Conservation (phyloP, 2,113 vertebrate species). For the Centropristis striata region DNA sequence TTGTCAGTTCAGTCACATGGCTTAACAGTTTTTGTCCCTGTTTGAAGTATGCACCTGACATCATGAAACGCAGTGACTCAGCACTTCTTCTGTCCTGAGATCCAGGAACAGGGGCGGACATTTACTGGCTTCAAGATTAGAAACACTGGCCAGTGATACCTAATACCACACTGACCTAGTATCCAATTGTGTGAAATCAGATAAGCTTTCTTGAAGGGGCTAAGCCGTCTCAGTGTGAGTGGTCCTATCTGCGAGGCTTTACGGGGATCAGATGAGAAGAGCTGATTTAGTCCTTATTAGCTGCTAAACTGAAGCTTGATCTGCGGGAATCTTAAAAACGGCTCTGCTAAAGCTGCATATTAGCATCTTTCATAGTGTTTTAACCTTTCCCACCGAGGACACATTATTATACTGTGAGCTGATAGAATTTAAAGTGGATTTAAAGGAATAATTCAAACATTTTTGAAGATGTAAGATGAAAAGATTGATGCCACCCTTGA, state of each 20-base stretch:
- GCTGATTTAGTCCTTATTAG: constrained; percentile 71
- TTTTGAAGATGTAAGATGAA: neutral
- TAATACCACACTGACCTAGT: constrained; percentile 72
- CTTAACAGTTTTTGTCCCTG: constrained; percentile 14
- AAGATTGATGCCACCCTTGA: neutral
- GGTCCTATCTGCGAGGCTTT: constrained; percentile 66
- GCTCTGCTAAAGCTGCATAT: constrained; percentile 33
- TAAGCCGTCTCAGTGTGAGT: constrained; percentile 69
- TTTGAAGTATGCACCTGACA: constrained; percentile 45
- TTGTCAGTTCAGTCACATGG: constrained; percentile 33
- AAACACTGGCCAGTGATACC: constrained; percentile 63
- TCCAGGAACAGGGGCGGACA: constrained; percentile 17
- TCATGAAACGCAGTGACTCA: constrained; percentile 35
- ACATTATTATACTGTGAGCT: neutral
- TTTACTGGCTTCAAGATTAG: constrained; percentile 70
- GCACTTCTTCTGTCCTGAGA: constrained; percentile 37
- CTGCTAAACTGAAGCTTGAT: constrained; percentile 56
- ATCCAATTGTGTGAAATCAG: constrained; percentile 78
- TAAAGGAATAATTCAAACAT: neutral
- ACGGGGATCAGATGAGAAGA: constrained; percentile 67
- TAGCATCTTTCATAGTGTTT: constrained; percentile 34
- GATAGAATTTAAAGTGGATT: neutral
- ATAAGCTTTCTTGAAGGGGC: constrained; percentile 75
- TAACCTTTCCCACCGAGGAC: constrained; percentile 8
- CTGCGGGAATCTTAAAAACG: constrained; percentile 44